A percentile compares a stretch with the other conserved stretches of the same genome.
These are phyloP conservation scores for Aproaerema taeniolella DNA, from an alignment of 2,888 invertebrate species.

Conservation along the genomic window DNA sequence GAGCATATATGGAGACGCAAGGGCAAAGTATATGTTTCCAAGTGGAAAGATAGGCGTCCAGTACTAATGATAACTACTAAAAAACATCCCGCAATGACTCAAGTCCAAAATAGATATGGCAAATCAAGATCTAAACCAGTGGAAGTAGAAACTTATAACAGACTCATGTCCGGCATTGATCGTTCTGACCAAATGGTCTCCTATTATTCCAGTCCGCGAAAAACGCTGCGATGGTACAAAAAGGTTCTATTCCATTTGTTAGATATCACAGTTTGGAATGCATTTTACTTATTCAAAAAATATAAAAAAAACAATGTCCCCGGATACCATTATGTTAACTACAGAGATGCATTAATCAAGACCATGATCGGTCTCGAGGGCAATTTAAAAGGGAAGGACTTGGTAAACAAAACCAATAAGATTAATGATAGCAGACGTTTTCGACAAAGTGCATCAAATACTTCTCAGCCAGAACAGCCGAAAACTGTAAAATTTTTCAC, in stretches of 20 bases:
- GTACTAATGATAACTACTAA: conserved; percentile 18
- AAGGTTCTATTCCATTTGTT: conserved; percentile 17
- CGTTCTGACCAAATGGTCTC: conserved; percentile 16
- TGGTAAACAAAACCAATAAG: not conserved
- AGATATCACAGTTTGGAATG: conserved; percentile 5
- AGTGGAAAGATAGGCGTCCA: conserved; percentile 18
- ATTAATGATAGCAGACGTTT: not conserved
- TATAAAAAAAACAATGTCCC: not conserved
- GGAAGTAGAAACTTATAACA: conserved; percentile 20
- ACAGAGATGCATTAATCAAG: not conserved
- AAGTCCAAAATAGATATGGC: conserved; percentile 13
- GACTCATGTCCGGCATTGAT: conserved; percentile 16
- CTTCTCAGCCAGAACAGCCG: too few species aligned
- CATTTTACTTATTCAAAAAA: not conserved
- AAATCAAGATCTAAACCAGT: conserved; percentile 11
- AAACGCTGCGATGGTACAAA: conserved; percentile 19
- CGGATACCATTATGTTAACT: not conserved
- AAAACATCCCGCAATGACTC: conserved; percentile 14
- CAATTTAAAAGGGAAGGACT: not conserved
- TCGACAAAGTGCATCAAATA: not conserved
- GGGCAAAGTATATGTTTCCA: conserved; percentile 16
- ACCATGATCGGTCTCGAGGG: not conserved
- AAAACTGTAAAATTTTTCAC: too few species aligned
- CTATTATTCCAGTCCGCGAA: conserved; percentile 18
- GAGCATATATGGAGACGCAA: conserved; percentile 17